phyloP scores from a whole-genome alignment of 2,888 invertebrate species.

The Nemapogon koenigi region DNA sequence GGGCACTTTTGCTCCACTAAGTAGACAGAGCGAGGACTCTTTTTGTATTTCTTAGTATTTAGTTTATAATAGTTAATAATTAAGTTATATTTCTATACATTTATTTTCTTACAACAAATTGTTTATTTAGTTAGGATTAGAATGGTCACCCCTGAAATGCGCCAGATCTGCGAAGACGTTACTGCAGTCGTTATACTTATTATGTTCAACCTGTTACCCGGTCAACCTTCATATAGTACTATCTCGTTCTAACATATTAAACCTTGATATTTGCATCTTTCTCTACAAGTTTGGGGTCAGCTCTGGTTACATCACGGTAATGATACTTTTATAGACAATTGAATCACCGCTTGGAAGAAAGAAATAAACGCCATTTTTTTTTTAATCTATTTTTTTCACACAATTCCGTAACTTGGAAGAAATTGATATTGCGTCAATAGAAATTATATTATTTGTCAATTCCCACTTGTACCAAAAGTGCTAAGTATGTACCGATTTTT shows the following conservation, averaged over 20 bases:
- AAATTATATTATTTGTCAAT: too few relatives aligned
- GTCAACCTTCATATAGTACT: conserved; percentile 41
- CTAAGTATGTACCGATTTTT: too few relatives aligned
- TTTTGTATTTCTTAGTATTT: conserved; percentile 12
- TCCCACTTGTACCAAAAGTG: too few relatives aligned
- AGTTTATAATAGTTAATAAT: conserved; percentile 1
- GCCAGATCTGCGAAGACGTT: conserved; percentile 33
- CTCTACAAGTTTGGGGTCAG: conserved; percentile 50
- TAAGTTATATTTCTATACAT: conserved; percentile 11
- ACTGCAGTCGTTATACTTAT: conserved; percentile 53
- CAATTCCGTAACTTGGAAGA: too few relatives aligned
- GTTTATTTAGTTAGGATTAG: neutral
- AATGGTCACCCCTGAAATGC: conserved; percentile 32
- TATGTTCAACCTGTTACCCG: conserved; percentile 58
- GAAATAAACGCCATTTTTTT: too few relatives aligned
- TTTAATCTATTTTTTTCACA: conserved; percentile 3
- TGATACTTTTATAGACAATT: conserved; percentile 64
- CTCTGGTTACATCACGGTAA: conserved; percentile 53
- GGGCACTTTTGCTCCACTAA: too few relatives aligned
- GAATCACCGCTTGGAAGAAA: too few relatives aligned
- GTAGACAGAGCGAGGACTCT: too few relatives aligned
- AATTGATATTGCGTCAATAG: too few relatives aligned
- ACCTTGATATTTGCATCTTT: conserved; percentile 22
- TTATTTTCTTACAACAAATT: neutral
- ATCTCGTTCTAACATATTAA: conserved; percentile 25